Evolutionary conservation across 2,888 invertebrate species (phyloP), one percentile per base, ranked within the genome.

Genomic region (Onthophagus sagittarius): DNA sequence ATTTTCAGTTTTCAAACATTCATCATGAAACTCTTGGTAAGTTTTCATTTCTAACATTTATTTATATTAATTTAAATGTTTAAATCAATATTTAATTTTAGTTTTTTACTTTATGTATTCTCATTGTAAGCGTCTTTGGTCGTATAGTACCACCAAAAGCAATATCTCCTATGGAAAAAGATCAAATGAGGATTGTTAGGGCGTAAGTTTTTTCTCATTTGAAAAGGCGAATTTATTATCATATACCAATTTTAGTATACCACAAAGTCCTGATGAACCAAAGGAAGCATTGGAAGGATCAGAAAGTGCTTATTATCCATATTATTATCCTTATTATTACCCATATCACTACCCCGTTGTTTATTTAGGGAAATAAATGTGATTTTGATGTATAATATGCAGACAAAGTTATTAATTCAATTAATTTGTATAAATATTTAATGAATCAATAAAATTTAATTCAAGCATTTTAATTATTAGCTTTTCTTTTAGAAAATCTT

Each of bases 251-350:
- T 53, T 63, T 32, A 74, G 69, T 5, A 39, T 63, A 62, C 69
- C 71, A 6, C 13, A 53, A 33, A 32, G 69, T 62, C 13, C 71
- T 15, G 39, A 69, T 39, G 72, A 72, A 67, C 53, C 72, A 15
- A 73, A 72, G 15, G 77, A 76, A 71, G 75, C 74, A 11, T 71
- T 78, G 63, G 77, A 78, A 70, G 76, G 77, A 63, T 75, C 77
- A 5, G 77, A 78, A 76, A 75, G 71, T 69, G 74, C 75, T 15
- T 76, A 76, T 70, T 77, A 75, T 74, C 78, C 78, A 63, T 77
- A 77, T 71, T 76, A 75, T 70, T 53, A 75, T 69, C 77, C 76
- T 5, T 74, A 76, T 72, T 73, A 75, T 63, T 74, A 74, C 70
- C 72, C 67, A 70, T 73, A 74, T 63, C 73, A 75, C 63, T 69